phyloP scores from a whole-genome alignment of 2,113 vertebrate species.

The Tor tambroides region DNA sequence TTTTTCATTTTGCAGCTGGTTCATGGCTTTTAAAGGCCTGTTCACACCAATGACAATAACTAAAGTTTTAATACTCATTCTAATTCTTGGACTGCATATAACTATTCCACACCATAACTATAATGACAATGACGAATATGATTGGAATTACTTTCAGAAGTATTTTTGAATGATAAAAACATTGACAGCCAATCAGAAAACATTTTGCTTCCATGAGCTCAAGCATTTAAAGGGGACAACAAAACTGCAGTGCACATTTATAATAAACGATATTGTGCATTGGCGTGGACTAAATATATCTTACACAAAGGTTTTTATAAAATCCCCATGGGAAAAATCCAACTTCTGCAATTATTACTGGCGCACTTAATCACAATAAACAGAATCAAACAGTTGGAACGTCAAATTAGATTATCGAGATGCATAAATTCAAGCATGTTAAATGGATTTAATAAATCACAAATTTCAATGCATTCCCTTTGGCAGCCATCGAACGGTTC shows the following conservation, averaged over 20 bases:
- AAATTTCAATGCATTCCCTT: background rate
- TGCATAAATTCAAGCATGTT: background rate
- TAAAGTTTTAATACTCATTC: too few species aligned
- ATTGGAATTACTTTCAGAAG: background rate
- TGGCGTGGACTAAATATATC: background rate
- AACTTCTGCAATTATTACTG: background rate
- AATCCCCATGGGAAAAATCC: too few species aligned
- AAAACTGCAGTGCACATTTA: background rate
- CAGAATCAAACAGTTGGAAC: background rate
- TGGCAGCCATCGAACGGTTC: background rate
- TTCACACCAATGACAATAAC: too few species aligned
- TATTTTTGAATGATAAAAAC: background rate
- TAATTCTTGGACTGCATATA: too few species aligned
- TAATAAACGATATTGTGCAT: background rate
- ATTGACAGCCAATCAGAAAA: background rate
- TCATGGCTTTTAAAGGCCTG: too few species aligned
- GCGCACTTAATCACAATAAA: background rate
- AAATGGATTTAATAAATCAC: background rate
- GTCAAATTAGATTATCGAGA: background rate
- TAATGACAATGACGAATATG: background rate
- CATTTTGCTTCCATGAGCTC: background rate
- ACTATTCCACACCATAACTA: too few species aligned
- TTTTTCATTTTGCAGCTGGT: too few species aligned
- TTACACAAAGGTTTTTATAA: background rate
- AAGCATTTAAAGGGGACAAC: background rate